phyloP scores from a whole-genome alignment of 2,888 invertebrate genomes.

The Meganola albula region DNA sequence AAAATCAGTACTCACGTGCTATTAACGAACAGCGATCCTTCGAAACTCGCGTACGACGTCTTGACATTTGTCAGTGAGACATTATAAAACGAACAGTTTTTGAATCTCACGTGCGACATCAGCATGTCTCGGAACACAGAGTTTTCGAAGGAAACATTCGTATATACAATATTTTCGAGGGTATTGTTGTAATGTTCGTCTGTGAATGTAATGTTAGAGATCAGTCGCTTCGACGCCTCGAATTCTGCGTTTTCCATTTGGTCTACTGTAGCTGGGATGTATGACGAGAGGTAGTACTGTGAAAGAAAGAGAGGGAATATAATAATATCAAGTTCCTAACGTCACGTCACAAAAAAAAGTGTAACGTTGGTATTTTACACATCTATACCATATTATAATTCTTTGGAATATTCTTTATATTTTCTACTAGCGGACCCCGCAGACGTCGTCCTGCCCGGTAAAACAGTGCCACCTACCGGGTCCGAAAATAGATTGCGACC shows the following conservation, averaged over 20 bases:
- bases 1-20: conserved; percentile 72
- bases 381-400: too few relatives aligned
- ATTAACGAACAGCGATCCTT: conserved; percentile 78
- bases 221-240: conserved; percentile 42
- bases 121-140: conserved; percentile 82
- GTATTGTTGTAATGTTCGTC: conserved; percentile 76
- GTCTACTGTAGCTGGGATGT: conserved; percentile 68
- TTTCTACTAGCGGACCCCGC: too few relatives aligned
- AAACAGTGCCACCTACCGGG: too few relatives aligned
- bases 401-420: too few relatives aligned
- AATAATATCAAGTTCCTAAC: too few relatives aligned
- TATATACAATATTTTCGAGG: conserved; percentile 79
- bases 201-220: conserved; percentile 48
- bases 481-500: too few relatives aligned
- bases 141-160: conserved; percentile 77
- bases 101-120: conserved; percentile 84
- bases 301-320: conserved; percentile 6
- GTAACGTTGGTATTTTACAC: too few relatives aligned
- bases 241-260: conserved; percentile 54
- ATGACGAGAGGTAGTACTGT: conserved; percentile 75
- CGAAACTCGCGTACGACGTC: conserved; percentile 82
- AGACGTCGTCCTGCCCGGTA: too few relatives aligned
- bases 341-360: too few relatives aligned
- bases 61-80: conserved; percentile 84
- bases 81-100: conserved; percentile 82